Evolutionary conservation across 2,113 vertebrate genomes (phyloP).

Genomic region (Geococcyx californianus): DNA sequence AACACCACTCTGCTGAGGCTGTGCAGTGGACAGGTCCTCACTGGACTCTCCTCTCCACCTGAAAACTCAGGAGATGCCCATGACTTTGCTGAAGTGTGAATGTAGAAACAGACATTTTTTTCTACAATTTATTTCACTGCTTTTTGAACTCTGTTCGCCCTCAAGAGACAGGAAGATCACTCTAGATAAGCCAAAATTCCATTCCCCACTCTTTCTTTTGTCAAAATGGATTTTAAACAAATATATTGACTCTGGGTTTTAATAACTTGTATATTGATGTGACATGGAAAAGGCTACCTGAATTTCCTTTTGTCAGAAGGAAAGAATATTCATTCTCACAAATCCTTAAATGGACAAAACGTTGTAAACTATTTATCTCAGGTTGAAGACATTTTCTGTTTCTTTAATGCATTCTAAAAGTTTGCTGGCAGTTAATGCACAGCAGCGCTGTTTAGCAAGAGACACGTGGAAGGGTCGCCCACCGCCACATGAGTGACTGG

Average conservation of each 20-base stretch:
- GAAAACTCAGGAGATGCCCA: no score
- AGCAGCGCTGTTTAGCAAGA: not conserved
- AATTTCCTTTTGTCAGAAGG: not conserved
- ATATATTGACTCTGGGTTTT: not conserved
- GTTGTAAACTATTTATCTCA: not conserved
- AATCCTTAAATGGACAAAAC: not conserved
- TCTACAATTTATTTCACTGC: not conserved
- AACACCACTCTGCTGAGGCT: not conserved
- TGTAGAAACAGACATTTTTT: no score
- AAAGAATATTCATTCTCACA: not conserved
- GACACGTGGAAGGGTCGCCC: not conserved
- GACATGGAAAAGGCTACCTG: not conserved
- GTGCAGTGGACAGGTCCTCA: not conserved
- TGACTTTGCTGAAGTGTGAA: accelerated
- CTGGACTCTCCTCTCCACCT: not conserved
- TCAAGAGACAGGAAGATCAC: not conserved
- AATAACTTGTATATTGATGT: no score
- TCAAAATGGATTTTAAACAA: not conserved
- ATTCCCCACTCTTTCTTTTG: not conserved
- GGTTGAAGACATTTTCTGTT: not conserved
- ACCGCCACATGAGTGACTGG: not conserved
- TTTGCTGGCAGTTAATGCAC: not conserved
- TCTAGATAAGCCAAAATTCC: not conserved
- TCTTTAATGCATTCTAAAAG: not conserved
- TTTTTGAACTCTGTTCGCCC: not conserved